Evolutionary conservation across 2,888 invertebrate genomes (phyloP).

Genomic region (Drymonia ruficornis): DNA sequence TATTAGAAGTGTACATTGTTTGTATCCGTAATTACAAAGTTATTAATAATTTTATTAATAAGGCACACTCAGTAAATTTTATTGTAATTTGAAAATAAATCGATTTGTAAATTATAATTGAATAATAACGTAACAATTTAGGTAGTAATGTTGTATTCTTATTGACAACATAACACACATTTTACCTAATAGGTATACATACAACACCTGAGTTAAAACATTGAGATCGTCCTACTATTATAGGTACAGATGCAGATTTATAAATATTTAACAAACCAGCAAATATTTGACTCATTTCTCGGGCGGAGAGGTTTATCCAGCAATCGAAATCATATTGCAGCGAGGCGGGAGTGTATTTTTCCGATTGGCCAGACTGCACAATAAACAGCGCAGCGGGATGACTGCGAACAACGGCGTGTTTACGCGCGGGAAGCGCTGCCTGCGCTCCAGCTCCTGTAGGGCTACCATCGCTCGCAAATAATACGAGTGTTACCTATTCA

Average conservation of each 20-base stretch:
- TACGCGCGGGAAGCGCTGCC: conserved; percentile 24
- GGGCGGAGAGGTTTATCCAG: conserved; percentile 4
- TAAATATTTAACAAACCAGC: background rate
- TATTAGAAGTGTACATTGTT: background rate
- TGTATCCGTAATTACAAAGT: background rate
- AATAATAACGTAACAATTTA: too few species aligned
- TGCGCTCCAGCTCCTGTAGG: background rate
- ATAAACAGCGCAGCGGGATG: conserved; percentile 16
- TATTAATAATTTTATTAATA: background rate
- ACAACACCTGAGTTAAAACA: too few species aligned
- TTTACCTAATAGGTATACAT: too few species aligned
- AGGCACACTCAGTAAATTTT: background rate
- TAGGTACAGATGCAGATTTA: background rate
- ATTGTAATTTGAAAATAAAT: background rate
- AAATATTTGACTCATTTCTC: conserved; percentile 5
- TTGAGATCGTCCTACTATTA: too few species aligned
- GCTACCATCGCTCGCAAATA: background rate
- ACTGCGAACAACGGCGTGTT: conserved; percentile 8
- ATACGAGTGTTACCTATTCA: too few species aligned
- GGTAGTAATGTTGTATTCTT: too few species aligned
- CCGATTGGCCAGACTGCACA: conserved; percentile 26
- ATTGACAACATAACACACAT: too few species aligned
- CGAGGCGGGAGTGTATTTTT: conserved; percentile 18
- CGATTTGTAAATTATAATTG: too few species aligned
- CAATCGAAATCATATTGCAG: conserved; percentile 17